phyloP scores from a whole-genome alignment of 2,797 vertebrate species.

The Selene dorsalis region DNA sequence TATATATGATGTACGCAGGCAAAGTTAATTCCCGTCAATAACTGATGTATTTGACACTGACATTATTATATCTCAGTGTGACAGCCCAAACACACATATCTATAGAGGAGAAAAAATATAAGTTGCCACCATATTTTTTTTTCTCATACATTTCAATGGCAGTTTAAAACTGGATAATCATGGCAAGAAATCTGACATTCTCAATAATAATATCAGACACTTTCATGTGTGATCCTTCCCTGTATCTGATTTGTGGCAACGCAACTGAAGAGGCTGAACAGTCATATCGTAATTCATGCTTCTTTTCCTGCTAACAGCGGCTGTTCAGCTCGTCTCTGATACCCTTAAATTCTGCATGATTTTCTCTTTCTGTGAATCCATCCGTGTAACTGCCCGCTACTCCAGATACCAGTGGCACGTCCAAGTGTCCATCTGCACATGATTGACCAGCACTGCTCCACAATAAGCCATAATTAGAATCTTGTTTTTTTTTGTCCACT shows the following conservation, averaged over 20 bases:
- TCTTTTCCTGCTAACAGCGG: constrained; percentile 12
- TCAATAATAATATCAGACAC: constrained; percentile 41
- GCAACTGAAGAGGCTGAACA: constrained; percentile 32
- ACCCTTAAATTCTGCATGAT: constrained; percentile 30
- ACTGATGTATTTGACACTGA: background rate
- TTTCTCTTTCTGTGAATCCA: constrained; percentile 48
- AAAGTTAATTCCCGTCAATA: background rate
- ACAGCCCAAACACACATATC: background rate
- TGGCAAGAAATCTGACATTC: constrained; percentile 23
- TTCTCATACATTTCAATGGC: background rate
- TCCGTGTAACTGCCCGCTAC: constrained; percentile 50
- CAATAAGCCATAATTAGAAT: constrained; percentile 27
- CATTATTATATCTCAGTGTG: background rate
- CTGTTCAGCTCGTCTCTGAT: constrained; percentile 30
- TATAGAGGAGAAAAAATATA: background rate
- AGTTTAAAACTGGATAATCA: background rate
- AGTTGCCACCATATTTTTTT: background rate
- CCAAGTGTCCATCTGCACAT: constrained; percentile 55
- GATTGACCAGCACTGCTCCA: constrained; percentile 34
- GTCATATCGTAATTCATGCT: constrained; percentile 41
- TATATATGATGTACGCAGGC: background rate
- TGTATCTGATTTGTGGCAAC: constrained; percentile 34
- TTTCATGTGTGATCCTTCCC: constrained; percentile 37
- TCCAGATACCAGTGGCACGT: constrained; percentile 29
- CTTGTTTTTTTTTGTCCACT: background rate